Percentiles rank a stretch among this genome's conserved stretches.
Conservation (phyloP, 2,113 vertebrate genomes). For the Pseudois nayaur region DNA sequence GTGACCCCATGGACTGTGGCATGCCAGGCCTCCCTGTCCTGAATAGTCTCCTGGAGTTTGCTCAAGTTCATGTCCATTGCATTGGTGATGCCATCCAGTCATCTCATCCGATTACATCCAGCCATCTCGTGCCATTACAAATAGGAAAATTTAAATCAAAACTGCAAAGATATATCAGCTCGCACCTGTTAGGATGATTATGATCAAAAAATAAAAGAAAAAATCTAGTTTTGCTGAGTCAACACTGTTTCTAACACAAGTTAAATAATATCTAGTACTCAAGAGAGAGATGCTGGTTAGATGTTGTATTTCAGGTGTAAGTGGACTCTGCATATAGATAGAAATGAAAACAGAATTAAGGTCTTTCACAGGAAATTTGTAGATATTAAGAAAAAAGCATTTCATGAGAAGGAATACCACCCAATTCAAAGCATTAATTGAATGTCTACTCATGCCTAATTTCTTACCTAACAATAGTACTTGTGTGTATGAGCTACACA, state of each 20-base stretch:
- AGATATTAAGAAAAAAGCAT: not conserved
- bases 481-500: not conserved
- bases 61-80: not conserved
- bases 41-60: fast-evolving
- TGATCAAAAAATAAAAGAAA: not conserved
- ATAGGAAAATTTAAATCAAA: not conserved
- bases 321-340: not conserved
- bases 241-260: not conserved
- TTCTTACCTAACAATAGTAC: not conserved
- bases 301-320: not conserved
- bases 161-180: not conserved
- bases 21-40: not conserved
- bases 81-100: not conserved
- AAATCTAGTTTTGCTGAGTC: not conserved
- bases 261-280: not conserved
- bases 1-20: not conserved
- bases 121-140: not conserved
- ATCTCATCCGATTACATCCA: not conserved
- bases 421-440: not conserved
- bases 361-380: not conserved
- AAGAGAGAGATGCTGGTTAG: not conserved
- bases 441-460: not conserved
- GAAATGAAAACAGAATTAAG: not conserved
- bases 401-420: not conserved
- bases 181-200: not conserved